Conservation (phyloP, 1,140 invertebrate genomes). For the Cydia fagiglandana region DNA sequence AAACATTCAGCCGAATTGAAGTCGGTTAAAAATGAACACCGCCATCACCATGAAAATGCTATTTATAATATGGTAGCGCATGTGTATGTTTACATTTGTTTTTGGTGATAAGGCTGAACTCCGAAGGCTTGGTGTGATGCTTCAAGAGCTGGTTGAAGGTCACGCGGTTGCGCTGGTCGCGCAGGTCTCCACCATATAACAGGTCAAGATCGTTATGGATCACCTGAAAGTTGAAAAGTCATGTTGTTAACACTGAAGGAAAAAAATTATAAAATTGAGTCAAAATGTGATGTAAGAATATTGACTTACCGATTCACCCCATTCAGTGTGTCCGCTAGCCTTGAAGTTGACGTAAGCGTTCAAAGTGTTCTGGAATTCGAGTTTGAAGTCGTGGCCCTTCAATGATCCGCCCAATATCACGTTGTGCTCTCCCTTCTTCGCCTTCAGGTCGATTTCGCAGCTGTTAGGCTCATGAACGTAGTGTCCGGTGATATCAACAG, state of each 20-base stretch:
- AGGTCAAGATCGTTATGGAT: conserved; percentile 79
- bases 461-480: conserved; percentile 62
- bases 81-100: conserved; percentile 65
- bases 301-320: conserved; percentile 50
- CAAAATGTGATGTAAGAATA: not conserved
- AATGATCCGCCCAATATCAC: conserved; percentile 68
- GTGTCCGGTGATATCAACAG: conserved; percentile 79
- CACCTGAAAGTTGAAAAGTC: conserved; percentile 51
- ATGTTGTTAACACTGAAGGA: conserved; percentile 23
- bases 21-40: no score
- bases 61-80: conserved; percentile 35
- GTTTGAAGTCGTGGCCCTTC: conserved; percentile 64
- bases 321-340: conserved; percentile 59
- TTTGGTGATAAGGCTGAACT: conserved; percentile 65
- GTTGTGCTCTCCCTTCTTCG: conserved; percentile 78
- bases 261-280: conserved; percentile 23
- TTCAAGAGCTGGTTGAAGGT: conserved; percentile 74
- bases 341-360: conserved; percentile 82
- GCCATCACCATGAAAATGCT: not conserved
- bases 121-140: conserved; percentile 54
- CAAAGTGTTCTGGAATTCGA: conserved; percentile 76
- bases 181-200: conserved; percentile 82
- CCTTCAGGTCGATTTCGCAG: conserved; percentile 75
- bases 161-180: conserved; percentile 79
- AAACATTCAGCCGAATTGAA: no score